A percentile compares a stretch with the other conserved stretches of the same genome.
phyloP scores from a whole-genome alignment of 2,113 vertebrate genomes.

The Tamias sibiricus region DNA sequence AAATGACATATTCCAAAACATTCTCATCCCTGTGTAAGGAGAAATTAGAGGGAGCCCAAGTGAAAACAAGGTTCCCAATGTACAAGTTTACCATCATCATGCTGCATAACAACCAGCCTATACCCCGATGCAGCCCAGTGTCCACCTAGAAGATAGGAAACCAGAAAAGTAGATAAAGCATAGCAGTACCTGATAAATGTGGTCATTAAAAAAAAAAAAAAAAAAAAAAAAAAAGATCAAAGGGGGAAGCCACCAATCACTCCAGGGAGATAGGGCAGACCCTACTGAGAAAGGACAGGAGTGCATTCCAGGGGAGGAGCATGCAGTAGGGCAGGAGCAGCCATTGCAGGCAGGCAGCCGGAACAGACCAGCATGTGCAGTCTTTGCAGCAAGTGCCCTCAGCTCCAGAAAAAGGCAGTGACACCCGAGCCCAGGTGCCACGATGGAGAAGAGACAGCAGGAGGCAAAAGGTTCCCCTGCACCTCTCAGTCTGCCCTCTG shows the following conservation, averaged over 20 bases:
- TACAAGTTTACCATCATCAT: neutral
- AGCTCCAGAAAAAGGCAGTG: neutral
- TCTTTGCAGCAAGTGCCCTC: neutral
- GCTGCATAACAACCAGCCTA: neutral
- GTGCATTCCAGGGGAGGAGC: neutral
- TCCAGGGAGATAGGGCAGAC: neutral
- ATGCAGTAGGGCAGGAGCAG: rapidly evolving
- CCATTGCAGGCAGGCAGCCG: neutral
- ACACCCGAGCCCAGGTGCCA: neutral
- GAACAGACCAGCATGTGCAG: rapidly evolving
- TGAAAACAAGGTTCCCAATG: neutral
- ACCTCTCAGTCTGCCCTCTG: neutral
- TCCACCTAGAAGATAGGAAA: neutral
- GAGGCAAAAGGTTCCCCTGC: neutral
- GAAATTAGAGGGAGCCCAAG: neutral
- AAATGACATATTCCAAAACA: neutral
- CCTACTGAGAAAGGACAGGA: neutral
- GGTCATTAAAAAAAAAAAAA: neutral
- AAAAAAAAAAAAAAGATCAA: neutral
- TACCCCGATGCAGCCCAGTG: neutral
- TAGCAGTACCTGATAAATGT: neutral
- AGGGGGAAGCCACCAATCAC: neutral
- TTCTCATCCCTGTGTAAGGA: neutral
- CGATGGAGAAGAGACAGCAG: neutral
- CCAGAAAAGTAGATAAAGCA: neutral